Evolutionary conservation across 2,888 invertebrate genomes (phyloP), one percentile per base, ranked within the genome.

Genomic region (Linyphia triangularis): DNA sequence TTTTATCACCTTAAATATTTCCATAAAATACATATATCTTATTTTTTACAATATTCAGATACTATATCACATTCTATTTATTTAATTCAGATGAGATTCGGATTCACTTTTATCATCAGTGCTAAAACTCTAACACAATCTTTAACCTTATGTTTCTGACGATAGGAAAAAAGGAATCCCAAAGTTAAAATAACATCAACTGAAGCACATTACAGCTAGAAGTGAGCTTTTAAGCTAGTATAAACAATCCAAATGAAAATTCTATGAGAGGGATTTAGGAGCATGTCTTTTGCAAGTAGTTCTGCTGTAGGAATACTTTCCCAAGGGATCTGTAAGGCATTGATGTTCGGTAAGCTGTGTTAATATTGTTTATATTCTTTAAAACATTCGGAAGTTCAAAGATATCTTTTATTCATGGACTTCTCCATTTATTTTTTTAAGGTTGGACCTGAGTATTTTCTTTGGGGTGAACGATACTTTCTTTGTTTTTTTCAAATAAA

Each of bases 331-430:
- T 24, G 9, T 30, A 37, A 63, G 26, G 16, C 61, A 26, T 24
- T 37, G 75, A 59, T 59, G 61, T 26, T 33, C 61, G 24, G 37
- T 59, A 61, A 61, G 61, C 73, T 57, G 57, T 22, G 57, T 59
- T 73, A 73, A 57, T 59, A 59, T 73, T 73, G 73, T 73, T 73
- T 73, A 77, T 67, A 33, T 33, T 77, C 61, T 77, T 77, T 59
- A 75, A 77, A 77, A 77, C 61, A 26, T 59, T 77, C 75, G 22
- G 22, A 16, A 61, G 33, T 77, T 77, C 61, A 77, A 61, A 77
- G 37, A 13, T 13, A 77, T 77, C 61, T 77, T 77, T 77, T 77
- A 77, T 77, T 77, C 75, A 77, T 77, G 61, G 75, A 37, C 61
- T 51, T n/a, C 5, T n/a, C 51, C 61, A 24, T 63, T 40, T 37